Base-by-base conservation (phyloP, 2,113 vertebrate genomes). In the Arothron firmamentum region DNA sequence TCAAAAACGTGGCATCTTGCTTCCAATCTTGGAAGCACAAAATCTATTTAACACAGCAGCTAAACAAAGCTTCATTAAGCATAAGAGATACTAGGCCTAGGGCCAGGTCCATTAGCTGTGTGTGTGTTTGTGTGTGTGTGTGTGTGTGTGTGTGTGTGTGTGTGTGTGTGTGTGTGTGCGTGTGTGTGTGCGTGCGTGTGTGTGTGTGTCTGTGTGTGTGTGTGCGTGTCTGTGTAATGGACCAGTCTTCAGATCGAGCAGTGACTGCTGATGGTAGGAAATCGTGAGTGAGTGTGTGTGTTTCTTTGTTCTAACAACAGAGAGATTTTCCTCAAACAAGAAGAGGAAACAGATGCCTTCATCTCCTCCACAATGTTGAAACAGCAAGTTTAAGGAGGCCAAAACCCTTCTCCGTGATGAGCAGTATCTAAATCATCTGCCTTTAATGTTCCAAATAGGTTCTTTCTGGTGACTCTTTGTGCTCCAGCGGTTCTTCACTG, bases 31-130 rank as follows among this genome's bases (percentile, higher is more conserved):
- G 21, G 59, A 79, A 72, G 62, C 56, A 60, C 67, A 74, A 47
- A 85, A 82, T 85, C 66, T 21, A 77, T 80, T 77, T 65, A 70
- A 80, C 61, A 71, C 43, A 2, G 3, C 8, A 31, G 56, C 62
- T 57, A 69, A 72, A 75, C 71, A 81, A 69, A 75, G 67, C 76
- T 31, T n/a, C 65, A 72, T 59, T 80, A 77, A 64, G 79, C 31
- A 55, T 59, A 52, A 16, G 47, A 71, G 62, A 50, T 69, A 54
- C 53, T 51, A 65, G 78, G 72, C 67, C 63, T 25, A 47, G 11
- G 16, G 73, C 62, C 70, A 70, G 38, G 74, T 80, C 65, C 62
- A 74, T 73, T 69, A 72, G 51, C 34, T 51, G 48, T 45, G 50
- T 48, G 18, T 18, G 55, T 49, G 21, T 60, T 58, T 66, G 62